A percentile compares a stretch with the other conserved stretches of the same genome.
Conservation (phyloP, 2,797 vertebrate genomes). For the Neomorphus geoffroyi region DNA sequence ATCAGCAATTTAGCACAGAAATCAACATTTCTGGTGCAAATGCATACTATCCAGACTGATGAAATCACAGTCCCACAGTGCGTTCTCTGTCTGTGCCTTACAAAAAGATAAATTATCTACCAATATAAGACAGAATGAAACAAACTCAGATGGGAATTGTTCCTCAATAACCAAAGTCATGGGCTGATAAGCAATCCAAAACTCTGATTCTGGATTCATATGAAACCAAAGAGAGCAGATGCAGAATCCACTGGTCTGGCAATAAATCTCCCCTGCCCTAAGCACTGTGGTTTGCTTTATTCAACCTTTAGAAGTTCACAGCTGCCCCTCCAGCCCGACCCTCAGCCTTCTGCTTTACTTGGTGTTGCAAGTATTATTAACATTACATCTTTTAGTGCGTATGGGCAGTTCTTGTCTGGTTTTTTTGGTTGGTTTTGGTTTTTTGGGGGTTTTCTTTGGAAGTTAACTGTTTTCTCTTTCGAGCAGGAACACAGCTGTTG, state of each 20-base stretch:
- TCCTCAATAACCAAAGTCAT: neutral
- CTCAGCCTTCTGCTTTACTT: constrained; percentile 33
- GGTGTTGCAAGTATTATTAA: constrained; percentile 51
- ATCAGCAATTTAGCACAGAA: neutral
- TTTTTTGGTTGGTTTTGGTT: too few relatives aligned
- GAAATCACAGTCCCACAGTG: neutral
- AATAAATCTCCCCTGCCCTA: constrained; percentile 67
- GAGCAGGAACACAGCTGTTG: neutral
- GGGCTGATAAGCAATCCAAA: constrained; percentile 20
- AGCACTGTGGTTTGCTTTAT: constrained; percentile 53
- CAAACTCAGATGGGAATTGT: neutral
- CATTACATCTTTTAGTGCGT: constrained; percentile 6
- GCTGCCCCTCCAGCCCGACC: constrained; percentile 54
- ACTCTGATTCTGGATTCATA: constrained; percentile 53
- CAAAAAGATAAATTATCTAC: neutral
- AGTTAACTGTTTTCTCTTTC: neutral
- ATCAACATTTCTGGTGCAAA: neutral
- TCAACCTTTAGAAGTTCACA: constrained; percentile 60
- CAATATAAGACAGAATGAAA: neutral
- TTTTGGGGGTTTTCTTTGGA: neutral
- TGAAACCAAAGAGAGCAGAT: constrained; percentile 68
- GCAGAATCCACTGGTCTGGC: constrained; percentile 45
- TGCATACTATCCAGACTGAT: neutral
- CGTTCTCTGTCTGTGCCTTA: neutral
- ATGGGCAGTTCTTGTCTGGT: constrained; percentile 21